Evolutionary conservation across 2,797 vertebrate species (phyloP).

Genomic region (Corythornis leucogaster): DNA sequence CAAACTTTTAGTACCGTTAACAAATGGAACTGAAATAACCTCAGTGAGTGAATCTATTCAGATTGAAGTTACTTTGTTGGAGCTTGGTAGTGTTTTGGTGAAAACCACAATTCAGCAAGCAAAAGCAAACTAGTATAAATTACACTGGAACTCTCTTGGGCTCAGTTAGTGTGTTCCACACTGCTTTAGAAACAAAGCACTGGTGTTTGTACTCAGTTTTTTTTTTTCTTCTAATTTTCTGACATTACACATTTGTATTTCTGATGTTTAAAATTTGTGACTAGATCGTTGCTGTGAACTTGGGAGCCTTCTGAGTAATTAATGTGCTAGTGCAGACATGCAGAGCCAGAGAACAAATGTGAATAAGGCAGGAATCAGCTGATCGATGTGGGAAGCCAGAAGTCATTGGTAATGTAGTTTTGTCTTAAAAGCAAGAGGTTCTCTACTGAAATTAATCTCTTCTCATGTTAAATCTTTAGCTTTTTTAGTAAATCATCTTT

Average conservation of each 20-base stretch:
- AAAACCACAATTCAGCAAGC: not conserved
- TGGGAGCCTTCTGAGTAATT: not conserved
- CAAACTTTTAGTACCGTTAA: not conserved
- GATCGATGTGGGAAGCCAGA: slow-evolving; percentile 28
- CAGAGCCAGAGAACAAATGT: slow-evolving; percentile 30
- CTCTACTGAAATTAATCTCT: slow-evolving; percentile 55
- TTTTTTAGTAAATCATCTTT: slow-evolving; percentile 70
- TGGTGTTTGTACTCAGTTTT: not conserved
- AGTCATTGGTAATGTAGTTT: slow-evolving; percentile 26
- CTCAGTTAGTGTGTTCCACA: not conserved
- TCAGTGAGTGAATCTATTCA: not conserved
- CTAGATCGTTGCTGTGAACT: not conserved
- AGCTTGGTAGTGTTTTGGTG: not conserved
- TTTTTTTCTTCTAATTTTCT: not conserved
- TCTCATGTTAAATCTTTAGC: slow-evolving; percentile 49
- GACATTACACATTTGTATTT: not conserved
- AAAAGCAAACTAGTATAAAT: slow-evolving; percentile 8
- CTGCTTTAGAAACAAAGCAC: slow-evolving; percentile 20
- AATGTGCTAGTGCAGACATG: not conserved
- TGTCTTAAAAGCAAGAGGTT: slow-evolving; percentile 33
- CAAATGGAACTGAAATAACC: slow-evolving; percentile 7
- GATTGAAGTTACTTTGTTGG: not conserved
- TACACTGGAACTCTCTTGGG: slow-evolving; percentile 7
- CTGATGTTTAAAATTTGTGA: not conserved
- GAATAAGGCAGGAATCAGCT: slow-evolving; percentile 39